Conservation (phyloP, 2,888 invertebrate genomes). For the Drosophila monieri region DNA sequence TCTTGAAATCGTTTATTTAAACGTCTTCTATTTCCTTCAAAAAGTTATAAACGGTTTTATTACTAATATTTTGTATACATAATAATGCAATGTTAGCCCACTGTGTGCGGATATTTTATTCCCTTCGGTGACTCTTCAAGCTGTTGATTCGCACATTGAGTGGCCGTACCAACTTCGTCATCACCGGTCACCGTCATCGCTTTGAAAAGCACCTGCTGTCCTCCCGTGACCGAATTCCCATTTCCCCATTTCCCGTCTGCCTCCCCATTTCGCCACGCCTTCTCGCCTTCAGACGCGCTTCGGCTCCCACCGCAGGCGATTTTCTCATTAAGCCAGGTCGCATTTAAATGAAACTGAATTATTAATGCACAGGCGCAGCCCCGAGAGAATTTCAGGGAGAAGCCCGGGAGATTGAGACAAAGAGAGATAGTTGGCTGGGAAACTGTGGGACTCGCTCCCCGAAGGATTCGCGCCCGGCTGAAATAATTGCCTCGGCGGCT, state of each 20-base stretch:
- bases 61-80: too few relatives aligned
- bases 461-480: conserved; percentile 55
- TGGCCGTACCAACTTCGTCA: conserved; percentile 44
- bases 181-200: conserved; percentile 14
- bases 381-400: conserved; percentile 33
- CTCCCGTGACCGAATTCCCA: conserved; percentile 16
- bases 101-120: conserved; percentile 21
- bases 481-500: conserved; percentile 66
- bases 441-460: conserved; percentile 29
- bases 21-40: too few relatives aligned
- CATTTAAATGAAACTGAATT: conserved; percentile 80
- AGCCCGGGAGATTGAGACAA: conserved; percentile 1
- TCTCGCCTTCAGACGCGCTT: conserved; percentile 27
- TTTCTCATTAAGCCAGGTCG: conserved; percentile 75
- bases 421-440: conserved; percentile 39
- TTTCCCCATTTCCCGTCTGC: conserved; percentile 9
- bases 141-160: conserved; percentile 56
- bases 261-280: conserved; percentile 11
- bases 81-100: not conserved
- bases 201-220: conserved; percentile 40
- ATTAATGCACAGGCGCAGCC: conserved; percentile 66
- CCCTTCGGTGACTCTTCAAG: conserved; percentile 15
- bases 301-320: conserved; percentile 71
- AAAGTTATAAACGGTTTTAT: too few relatives aligned
- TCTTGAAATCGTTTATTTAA: too few relatives aligned